These are phyloP conservation scores for Eremobia ochroleuca DNA, from an alignment of 2,888 invertebrate species.

Conservation along the genomic window DNA sequence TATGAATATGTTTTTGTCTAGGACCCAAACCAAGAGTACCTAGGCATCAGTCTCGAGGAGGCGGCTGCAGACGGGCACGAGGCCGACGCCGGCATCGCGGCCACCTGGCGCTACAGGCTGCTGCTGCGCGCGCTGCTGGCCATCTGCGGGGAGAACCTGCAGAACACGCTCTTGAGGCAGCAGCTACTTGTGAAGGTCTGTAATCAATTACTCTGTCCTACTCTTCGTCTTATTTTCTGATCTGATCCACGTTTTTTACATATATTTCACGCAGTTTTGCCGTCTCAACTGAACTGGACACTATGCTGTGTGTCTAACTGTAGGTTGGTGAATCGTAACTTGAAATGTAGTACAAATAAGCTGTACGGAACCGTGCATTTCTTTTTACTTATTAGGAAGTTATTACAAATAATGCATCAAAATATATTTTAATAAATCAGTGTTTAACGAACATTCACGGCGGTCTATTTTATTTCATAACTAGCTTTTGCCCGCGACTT, in stretches of 20 bases:
- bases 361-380: too few species aligned
- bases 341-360: not conserved
- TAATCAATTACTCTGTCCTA: not conserved
- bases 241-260: not conserved
- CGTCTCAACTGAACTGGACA: not conserved
- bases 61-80: conserved; percentile 77
- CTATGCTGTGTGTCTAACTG: not conserved
- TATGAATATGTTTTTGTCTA: conserved; percentile 57
- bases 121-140: conserved; percentile 96
- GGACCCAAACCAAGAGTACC: conserved; percentile 86
- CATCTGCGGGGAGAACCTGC: conserved; percentile 95
- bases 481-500: too few species aligned
- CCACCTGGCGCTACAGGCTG: conserved; percentile 95
- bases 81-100: conserved; percentile 92
- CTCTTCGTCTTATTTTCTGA: not conserved
- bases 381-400: too few species aligned
- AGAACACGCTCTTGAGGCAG: conserved; percentile 95
- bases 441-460: too few species aligned
- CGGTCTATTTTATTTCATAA: too few species aligned
- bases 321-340: not conserved
- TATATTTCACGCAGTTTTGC: not conserved
- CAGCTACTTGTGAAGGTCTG: conserved; percentile 95
- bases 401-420: too few species aligned
- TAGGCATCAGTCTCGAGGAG: conserved; percentile 87
- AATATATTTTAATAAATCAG: too few species aligned